Base-by-base conservation (phyloP, 2,888 invertebrate genomes). In the Auanema freiburgensis region DNA sequence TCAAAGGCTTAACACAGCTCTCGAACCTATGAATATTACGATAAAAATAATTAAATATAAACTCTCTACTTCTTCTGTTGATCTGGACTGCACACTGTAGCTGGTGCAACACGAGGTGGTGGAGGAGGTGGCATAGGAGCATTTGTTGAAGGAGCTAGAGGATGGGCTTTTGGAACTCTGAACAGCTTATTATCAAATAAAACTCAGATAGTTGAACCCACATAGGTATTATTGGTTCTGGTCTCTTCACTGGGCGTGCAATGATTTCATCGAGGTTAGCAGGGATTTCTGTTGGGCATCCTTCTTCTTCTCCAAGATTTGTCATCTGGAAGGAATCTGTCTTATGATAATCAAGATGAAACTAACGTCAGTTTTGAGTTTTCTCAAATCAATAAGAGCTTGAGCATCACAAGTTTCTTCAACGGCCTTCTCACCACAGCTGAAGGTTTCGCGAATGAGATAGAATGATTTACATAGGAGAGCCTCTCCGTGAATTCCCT, bases 391-490 rank as follows among this genome's bases (percentile, higher is more conserved):
- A 18, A 53, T 57, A n/a, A 76, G 54, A 21, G 77, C 74, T 11
- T 69, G 59, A 2, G 62, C 57, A 12, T 74, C 71, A 46, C 81
- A 81, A 6, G 70, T 65, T 24, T 64, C 56, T 51, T 69, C 61
- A 10, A 79, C 74, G 41, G 75, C 65, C 5, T 46, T 56, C 57
- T 79, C 74, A 21, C 79, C 80, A 58, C 81, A 81, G 8, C 68
- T 57, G 72, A 81, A 81, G 0, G 77, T 74, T 23, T 77, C 67
- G 18, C 78, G 61, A 33, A 81, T 76, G 5, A 76, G 65, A 62
- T 81, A 81, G 72, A 81, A 81, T 2, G 77, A 69, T 55, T 81
- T 81, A 67, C 81, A 81, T 24, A 81, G 67, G 16, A 80, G 71
- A 18, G 80, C 80, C 44, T 81, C 79, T 25, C 78, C 79, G 55